Conservation (phyloP, 2,797 vertebrate genomes). For the Oceanodroma leucorhoa region DNA sequence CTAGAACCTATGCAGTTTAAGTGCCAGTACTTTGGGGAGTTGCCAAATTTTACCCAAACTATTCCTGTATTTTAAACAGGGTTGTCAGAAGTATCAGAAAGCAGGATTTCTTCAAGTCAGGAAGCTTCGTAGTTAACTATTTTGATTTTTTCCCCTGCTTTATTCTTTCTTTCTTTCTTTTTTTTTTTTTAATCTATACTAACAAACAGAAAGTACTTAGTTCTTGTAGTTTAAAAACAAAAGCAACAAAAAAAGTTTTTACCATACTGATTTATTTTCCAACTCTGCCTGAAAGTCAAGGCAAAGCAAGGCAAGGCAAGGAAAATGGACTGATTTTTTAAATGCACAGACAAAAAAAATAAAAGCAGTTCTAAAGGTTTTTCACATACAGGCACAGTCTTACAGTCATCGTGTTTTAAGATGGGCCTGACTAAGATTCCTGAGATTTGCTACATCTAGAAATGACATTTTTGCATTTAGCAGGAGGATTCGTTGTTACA, state of each 20-base stretch:
- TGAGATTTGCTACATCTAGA: background rate
- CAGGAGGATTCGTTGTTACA: background rate
- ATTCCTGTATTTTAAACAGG: background rate
- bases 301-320: background rate
- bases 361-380: background rate
- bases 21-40: background rate
- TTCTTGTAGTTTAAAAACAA: background rate
- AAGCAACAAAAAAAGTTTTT: background rate
- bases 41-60: background rate
- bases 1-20: background rate
- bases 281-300: background rate
- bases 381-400: background rate
- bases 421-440: background rate
- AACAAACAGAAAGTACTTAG: background rate
- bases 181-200: background rate
- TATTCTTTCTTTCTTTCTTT: background rate
- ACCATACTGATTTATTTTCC: background rate
- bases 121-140: background rate
- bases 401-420: background rate
- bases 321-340: background rate
- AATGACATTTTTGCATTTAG: background rate
- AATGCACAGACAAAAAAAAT: background rate
- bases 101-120: background rate
- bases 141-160: background rate
- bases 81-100: background rate